phyloP scores from a whole-genome alignment of 1,140 invertebrate genomes.

The Onthophagus taurus region DNA sequence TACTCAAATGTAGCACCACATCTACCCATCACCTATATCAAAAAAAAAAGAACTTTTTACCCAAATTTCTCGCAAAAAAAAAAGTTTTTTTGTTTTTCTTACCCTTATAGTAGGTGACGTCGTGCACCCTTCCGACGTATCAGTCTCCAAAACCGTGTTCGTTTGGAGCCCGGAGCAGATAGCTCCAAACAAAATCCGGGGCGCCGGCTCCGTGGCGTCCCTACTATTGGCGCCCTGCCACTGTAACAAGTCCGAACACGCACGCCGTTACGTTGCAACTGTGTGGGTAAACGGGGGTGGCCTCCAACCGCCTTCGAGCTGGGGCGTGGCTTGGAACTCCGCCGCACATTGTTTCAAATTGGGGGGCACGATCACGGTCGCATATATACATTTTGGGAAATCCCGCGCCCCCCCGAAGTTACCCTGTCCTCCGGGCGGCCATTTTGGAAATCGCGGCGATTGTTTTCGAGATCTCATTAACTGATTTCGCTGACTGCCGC shows the following conservation, averaged over 20 bases:
- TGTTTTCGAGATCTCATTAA: constrained; percentile 36
- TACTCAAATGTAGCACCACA: no score
- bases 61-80: no score
- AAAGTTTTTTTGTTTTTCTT: no score
- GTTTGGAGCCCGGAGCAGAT: no score
- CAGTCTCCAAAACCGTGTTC: no score
- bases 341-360: constrained; percentile 30
- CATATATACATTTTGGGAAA: constrained; percentile 4
- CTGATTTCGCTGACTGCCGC: constrained; percentile 30
- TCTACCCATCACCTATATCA: no score
- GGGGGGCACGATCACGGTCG: constrained; percentile 5
- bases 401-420: no score
- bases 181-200: constrained; percentile 14
- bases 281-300: constrained; percentile 16
- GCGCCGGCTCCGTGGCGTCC: constrained; percentile 29
- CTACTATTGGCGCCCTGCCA: constrained; percentile 33
- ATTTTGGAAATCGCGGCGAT: constrained; percentile 34
- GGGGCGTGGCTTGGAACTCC: constrained; percentile 21
- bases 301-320: constrained; percentile 24
- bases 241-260: constrained; percentile 24
- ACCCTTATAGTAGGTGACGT: no score
- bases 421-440: no score
- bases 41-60: no score
- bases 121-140: no score
- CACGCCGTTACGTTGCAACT: constrained; percentile 26